A percentile compares a stretch with the other conserved stretches of the same genome.
Conservation (phyloP, 2,888 invertebrate species). For the Drosophila eohydei region DNA sequence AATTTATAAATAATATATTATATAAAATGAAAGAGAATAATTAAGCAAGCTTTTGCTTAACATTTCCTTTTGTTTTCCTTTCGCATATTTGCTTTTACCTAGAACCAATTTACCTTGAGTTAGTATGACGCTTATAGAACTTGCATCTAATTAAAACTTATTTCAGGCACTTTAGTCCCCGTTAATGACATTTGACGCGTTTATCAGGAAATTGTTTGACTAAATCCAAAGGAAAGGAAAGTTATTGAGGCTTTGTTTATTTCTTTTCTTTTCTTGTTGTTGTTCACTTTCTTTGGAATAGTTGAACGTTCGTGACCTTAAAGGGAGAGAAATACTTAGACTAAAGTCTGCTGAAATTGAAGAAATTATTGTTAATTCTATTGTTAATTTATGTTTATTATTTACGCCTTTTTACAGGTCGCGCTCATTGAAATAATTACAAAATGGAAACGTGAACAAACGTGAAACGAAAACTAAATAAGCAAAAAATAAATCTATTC, state of each 20-base stretch:
- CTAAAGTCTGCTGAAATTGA: constrained; percentile 12
- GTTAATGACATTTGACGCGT: constrained; percentile 13
- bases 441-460: constrained; percentile 58
- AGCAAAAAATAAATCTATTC: constrained; percentile 17
- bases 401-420: constrained; percentile 44
- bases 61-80: constrained; percentile 12
- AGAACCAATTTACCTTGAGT: constrained; percentile 44
- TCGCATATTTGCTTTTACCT: background rate
- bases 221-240: constrained; percentile 1
- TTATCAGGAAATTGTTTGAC: constrained; percentile 20
- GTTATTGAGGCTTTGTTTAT: background rate
- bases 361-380: constrained; percentile 30
- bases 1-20: background rate
- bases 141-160: constrained; percentile 33
- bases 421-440: constrained; percentile 37
- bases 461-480: constrained; percentile 36
- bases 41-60: background rate
- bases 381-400: constrained; percentile 28
- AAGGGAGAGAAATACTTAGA: constrained; percentile 1
- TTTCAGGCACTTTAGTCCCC: constrained; percentile 23
- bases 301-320: constrained; percentile 40
- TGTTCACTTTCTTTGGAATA: constrained; percentile 40
- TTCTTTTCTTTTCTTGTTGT: background rate
- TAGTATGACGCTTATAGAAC: constrained; percentile 8
- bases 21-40: background rate